A percentile compares a stretch with the other conserved stretches of the same genome.
phyloP scores from a whole-genome alignment of 2,888 invertebrate genomes.

The Globia sparganii region DNA sequence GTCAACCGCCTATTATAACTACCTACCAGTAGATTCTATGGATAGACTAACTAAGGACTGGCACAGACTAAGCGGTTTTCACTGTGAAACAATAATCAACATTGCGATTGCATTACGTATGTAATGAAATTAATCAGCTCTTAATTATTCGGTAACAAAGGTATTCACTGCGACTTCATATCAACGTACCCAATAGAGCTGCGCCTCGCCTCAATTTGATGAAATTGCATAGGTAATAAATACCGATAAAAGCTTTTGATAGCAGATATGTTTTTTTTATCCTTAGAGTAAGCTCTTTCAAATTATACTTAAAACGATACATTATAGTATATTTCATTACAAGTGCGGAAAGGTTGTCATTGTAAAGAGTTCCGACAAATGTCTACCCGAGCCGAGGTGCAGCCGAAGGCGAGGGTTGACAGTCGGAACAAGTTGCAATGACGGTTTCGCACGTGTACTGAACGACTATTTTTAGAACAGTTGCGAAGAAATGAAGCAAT shows the following conservation, averaged over 20 bases:
- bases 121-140: not conserved
- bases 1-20: not conserved
- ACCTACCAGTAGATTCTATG: not conserved
- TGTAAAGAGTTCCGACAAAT: no score
- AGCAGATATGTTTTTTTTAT: not conserved
- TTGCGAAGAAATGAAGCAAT: no score
- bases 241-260: not conserved
- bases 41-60: not conserved
- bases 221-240: not conserved
- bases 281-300: not conserved
- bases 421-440: no score
- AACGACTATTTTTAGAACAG: no score
- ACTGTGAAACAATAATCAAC: not conserved
- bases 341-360: no score
- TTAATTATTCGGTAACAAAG: not conserved
- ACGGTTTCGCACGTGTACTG: no score
- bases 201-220: not conserved
- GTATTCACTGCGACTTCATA: not conserved
- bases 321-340: no score
- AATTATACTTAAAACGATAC: not conserved
- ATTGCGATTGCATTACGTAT: not conserved
- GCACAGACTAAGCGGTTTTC: not conserved
- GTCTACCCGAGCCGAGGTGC: no score
- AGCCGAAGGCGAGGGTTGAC: no score
- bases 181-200: no score